These are phyloP conservation scores for Todus mexicanus DNA, from an alignment of 2,797 vertebrate species.

Conservation along the genomic window DNA sequence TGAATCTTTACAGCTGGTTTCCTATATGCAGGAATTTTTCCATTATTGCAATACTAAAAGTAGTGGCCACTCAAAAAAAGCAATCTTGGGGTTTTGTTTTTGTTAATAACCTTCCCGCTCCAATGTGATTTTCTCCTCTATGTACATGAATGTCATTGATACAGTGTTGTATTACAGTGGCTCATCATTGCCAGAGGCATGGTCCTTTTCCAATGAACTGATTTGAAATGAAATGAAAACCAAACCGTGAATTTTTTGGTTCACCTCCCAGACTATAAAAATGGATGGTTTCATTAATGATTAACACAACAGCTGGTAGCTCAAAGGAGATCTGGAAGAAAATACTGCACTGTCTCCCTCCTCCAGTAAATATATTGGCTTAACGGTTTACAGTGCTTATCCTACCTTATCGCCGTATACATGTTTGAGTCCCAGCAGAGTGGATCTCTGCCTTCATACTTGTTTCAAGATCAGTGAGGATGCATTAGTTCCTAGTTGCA, in stretches of 20 bases:
- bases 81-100: not conserved
- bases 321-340: slow-evolving; percentile 1
- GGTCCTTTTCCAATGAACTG: slow-evolving; percentile 50
- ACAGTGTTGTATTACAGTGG: not conserved
- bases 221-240: slow-evolving; percentile 73
- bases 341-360: not conserved
- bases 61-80: not conserved
- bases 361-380: not conserved
- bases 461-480: not conserved
- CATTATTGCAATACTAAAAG: not conserved
- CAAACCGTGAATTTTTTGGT: slow-evolving; percentile 63
- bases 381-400: not conserved
- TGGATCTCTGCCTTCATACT: not conserved
- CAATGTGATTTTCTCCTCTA: not conserved
- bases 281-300: slow-evolving; percentile 69
- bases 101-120: not conserved
- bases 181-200: slow-evolving; percentile 44
- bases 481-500: not conserved
- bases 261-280: slow-evolving; percentile 63
- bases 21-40: not conserved
- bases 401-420: not conserved
- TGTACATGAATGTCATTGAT: slow-evolving; percentile 11
- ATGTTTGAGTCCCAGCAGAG: not conserved
- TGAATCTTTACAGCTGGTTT: not conserved
- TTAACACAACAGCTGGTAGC: slow-evolving; percentile 61